Percentiles rank a stretch among this genome's conserved stretches.
Conservation (phyloP, 2,113 vertebrate species). For the Menura novaehollandiae region DNA sequence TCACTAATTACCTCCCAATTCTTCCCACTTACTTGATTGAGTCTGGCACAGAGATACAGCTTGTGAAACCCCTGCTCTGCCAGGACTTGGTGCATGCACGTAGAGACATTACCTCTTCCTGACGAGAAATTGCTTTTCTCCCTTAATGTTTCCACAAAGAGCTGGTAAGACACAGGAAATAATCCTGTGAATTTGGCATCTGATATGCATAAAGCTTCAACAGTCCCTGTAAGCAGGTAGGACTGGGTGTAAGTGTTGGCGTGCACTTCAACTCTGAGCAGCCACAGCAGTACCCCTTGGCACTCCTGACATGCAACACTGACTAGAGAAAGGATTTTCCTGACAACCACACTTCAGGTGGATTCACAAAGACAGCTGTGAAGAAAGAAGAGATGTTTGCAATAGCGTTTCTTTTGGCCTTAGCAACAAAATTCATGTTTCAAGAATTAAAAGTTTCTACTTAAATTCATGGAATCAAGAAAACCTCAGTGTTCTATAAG, state of each 20-base stretch:
- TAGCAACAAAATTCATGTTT: not conserved
- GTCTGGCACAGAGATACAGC: not conserved
- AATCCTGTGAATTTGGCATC: not conserved
- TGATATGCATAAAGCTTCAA: not conserved
- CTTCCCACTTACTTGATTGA: not conserved
- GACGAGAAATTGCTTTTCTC: not conserved
- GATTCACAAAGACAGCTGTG: not conserved
- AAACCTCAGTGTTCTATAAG: not conserved
- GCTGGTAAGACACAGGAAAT: not conserved
- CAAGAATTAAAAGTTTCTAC: not conserved
- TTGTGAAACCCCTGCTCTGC: not conserved
- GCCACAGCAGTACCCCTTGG: not conserved
- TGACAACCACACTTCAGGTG: not conserved
- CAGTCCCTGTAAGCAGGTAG: not conserved
- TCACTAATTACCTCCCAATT: not conserved
- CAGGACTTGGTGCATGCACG: not conserved
- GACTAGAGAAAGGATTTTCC: not conserved
- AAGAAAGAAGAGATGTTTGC: not conserved
- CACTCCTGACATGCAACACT: not conserved
- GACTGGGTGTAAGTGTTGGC: not conserved
- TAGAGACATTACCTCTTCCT: not conserved
- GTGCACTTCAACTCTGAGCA: not conserved
- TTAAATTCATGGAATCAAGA: not conserved
- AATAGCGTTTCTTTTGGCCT: not conserved
- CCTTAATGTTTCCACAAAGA: not conserved